These are phyloP conservation scores for Cirrhinus molitorella DNA, from an alignment of 2,797 vertebrate genomes.

Conservation along the genomic window DNA sequence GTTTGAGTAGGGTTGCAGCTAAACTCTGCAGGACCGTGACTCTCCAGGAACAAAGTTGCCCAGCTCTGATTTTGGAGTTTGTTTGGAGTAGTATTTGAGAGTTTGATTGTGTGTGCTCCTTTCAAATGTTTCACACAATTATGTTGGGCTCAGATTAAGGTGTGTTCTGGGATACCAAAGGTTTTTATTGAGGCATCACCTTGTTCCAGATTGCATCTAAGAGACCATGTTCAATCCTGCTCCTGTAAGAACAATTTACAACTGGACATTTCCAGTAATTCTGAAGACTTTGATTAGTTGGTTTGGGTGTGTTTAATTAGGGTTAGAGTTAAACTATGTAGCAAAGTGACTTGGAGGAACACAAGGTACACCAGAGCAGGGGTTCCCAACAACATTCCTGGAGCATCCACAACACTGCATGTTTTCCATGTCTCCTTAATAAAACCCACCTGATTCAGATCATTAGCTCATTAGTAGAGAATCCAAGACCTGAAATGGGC, in stretches of 20 bases:
- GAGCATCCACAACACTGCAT: too few species aligned
- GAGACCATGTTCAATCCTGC: background rate
- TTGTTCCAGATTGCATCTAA: background rate
- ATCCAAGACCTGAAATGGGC: too few species aligned
- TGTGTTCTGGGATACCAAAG: background rate
- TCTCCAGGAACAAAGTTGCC: too few species aligned
- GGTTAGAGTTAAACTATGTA: background rate
- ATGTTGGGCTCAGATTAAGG: background rate
- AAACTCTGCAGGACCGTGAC: too few species aligned
- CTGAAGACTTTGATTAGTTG: background rate
- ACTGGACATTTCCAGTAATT: background rate
- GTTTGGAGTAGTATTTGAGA: slow-evolving; percentile 46
- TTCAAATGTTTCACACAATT: background rate
- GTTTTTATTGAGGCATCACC: background rate
- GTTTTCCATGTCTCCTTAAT: too few species aligned
- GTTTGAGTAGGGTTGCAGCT: too few species aligned
- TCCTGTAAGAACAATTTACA: background rate
- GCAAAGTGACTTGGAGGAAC: background rate
- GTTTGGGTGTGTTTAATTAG: background rate
- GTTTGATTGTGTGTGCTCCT: slow-evolving; percentile 27
- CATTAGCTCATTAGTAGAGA: too few species aligned
- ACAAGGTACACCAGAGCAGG: background rate
- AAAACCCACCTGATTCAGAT: too few species aligned
- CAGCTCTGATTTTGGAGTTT: too few species aligned
- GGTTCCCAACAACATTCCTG: too few species aligned